A percentile compares a stretch with the other conserved stretches of the same genome.
phyloP scores from a whole-genome alignment of 2,888 invertebrate genomes.

The Parasteatoda lunata region DNA sequence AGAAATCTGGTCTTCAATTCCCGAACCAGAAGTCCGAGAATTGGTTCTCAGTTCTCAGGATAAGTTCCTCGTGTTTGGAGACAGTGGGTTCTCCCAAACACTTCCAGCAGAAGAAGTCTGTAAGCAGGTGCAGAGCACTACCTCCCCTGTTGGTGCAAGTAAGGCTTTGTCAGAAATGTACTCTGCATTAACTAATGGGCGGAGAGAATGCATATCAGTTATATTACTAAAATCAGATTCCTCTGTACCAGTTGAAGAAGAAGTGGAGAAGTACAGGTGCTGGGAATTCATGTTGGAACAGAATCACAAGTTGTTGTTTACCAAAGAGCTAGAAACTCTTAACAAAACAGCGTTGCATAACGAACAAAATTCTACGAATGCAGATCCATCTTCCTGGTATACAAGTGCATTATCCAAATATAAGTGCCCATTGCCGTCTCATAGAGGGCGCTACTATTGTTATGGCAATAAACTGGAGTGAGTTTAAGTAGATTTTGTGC shows the following conservation, averaged over 20 bases:
- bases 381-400: slow-evolving; percentile 55
- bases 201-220: slow-evolving; percentile 51
- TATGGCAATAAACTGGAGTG: slow-evolving; percentile 49
- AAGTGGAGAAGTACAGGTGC: slow-evolving; percentile 90
- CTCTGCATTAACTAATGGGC: slow-evolving; percentile 33
- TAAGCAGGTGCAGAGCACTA: slow-evolving; percentile 25
- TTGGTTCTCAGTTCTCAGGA: slow-evolving; percentile 55
- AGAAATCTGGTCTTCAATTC: slow-evolving; percentile 30
- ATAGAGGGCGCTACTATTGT: slow-evolving; percentile 63
- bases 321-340: slow-evolving; percentile 86
- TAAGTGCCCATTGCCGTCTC: slow-evolving; percentile 60
- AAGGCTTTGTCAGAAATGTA: slow-evolving; percentile 55
- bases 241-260: slow-evolving; percentile 26
- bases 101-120: slow-evolving; percentile 52
- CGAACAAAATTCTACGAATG: not conserved
- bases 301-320: slow-evolving; percentile 89
- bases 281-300: slow-evolving; percentile 96
- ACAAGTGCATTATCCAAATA: slow-evolving; percentile 56
- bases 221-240: slow-evolving; percentile 18
- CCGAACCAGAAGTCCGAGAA: slow-evolving; percentile 60
- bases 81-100: slow-evolving; percentile 30
- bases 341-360: slow-evolving; percentile 35
- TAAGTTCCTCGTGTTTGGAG: slow-evolving; percentile 55
- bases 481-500: not conserved
- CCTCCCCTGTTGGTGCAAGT: slow-evolving; percentile 48